Percentiles rank a stretch among this genome's conserved stretches.
phyloP scores from a whole-genome alignment of 2,113 vertebrate genomes.

The Poicephalus meyeri region DNA sequence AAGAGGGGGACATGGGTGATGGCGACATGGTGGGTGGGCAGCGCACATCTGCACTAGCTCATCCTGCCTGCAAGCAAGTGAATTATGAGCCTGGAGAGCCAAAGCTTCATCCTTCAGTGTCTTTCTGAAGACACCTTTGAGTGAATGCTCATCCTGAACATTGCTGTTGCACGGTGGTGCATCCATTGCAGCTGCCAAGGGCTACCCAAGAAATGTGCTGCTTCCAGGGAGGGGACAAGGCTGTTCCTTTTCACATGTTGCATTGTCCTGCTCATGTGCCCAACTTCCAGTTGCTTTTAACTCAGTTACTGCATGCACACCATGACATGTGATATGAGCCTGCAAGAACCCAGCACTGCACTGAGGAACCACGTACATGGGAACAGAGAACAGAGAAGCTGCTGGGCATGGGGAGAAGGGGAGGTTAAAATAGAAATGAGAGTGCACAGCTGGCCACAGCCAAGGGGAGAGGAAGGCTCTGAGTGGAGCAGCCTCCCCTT shows the following conservation, averaged over 20 bases:
- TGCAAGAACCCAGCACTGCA: accelerated
- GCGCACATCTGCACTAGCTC: accelerated
- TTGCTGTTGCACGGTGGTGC: accelerated
- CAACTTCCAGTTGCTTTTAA: background rate
- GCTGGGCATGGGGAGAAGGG: background rate
- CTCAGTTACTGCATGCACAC: background rate
- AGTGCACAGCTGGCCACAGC: background rate
- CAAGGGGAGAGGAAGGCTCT: background rate
- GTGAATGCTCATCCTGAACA: accelerated
- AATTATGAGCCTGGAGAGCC: background rate
- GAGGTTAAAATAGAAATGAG: background rate
- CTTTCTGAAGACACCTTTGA: background rate
- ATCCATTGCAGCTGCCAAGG: background rate
- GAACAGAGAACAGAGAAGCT: background rate
- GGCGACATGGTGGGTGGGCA: background rate
- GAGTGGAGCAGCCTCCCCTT: background rate
- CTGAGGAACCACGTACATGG: background rate
- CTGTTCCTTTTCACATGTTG: background rate
- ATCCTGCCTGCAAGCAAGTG: background rate
- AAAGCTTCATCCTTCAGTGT: background rate
- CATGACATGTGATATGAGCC: accelerated
- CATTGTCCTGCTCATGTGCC: background rate
- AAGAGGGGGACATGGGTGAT: background rate
- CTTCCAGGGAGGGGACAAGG: background rate
- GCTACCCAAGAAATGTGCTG: background rate